Evolutionary conservation across 2,888 invertebrate species (phyloP), one percentile per base, ranked within the genome.

Genomic region (Sepiola atlantica): DNA sequence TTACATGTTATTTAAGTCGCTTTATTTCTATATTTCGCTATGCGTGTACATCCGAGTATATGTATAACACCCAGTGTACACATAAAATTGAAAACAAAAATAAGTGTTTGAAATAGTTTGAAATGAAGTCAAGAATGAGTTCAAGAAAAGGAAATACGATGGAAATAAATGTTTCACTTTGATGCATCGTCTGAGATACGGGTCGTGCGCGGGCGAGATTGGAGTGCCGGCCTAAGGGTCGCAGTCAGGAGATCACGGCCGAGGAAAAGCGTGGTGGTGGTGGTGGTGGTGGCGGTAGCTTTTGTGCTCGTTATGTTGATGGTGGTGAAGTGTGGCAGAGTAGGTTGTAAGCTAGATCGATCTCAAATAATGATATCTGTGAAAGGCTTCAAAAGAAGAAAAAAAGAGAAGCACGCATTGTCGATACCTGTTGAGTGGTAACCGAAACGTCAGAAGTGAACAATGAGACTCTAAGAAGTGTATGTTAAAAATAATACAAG

Each of bases 91-190:
- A 77, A 77, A 32, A 32, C n/a, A n/a, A 77, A 77, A 77, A 32
- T 77, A 77, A 77, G n/a, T 77, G 77, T 77, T 77, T 77, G 77
- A 32, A 77, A 77, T 6, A 32, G 77, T 32, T 77, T 32, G 77
- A 77, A 77, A 32, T 77, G n/a, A 77, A 61, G 28, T 61, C 8
- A 77, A 77, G n/a, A 77, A 32, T n/a, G 18, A 32, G 16, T 77
- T 77, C 16, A 77, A 77, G 77, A 77, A 77, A 77, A 77, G n/a
- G n/a, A 77, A 77, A 77, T 77, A n/a, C n/a, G n/a, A 77, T n/a
- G 77, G 32, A 77, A 77, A 77, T 77, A 77, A 77, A 77, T 77
- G n/a, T n/a, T 77, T 77, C 32, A 77, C 77, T 77, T n/a, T 32
- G 77, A 77, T 14, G 32, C 32, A 77, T 77, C 77, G n/a, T n/a